Evolutionary conservation across 2,113 vertebrate genomes (phyloP), one percentile per base, ranked within the genome.

Genomic region (Gymnogyps californianus): DNA sequence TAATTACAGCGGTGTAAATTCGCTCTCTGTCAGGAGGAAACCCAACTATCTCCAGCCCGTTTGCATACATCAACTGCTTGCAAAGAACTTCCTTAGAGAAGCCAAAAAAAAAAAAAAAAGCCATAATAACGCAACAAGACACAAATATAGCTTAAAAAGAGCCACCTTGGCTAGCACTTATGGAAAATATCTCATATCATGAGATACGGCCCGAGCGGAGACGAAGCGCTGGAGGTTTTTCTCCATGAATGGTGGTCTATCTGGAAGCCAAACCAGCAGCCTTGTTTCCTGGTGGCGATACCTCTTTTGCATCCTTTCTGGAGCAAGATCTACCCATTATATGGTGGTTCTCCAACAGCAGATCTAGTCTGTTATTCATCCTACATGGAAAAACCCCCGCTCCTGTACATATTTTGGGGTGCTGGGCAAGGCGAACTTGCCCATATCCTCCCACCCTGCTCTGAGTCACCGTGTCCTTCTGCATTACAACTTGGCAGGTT

Each of bases 71-170:
- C 79, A 38, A 6, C 76, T 24, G 25, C 64, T 72, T 31, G 49
- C n/a, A 16, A 75, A 90, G 80, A 5, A 2, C 38, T 85, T 82
- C 67, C 87, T 54, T 12, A 16, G 7, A 26, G 67, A 25, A 76
- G 29, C 11, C 14, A 55, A 42, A 13, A 59, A 16, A 22, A 34
- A 14, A 34, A 32, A 62, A 32, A 40, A 55, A 34, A 21, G 17
- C 21, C 0, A 2, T 32, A 24, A 52, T 12, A 72, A 36, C 0
- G 0, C 74, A n/a, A 26, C 15, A 17, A 78, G 90, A 61, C 0
- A 2, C 58, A 57, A 74, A 40, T 6, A 5, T 8, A 46, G 59
- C 74, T 18, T 77, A 31, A 59, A 79, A 78, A 54, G 67, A 70
- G 65, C 34, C 49, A 26, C 66, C 28, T 7, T 36, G 9, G 28